These are phyloP conservation scores for Xestia rhomboidea DNA, from an alignment of 2,888 invertebrate species.

Conservation along the genomic window DNA sequence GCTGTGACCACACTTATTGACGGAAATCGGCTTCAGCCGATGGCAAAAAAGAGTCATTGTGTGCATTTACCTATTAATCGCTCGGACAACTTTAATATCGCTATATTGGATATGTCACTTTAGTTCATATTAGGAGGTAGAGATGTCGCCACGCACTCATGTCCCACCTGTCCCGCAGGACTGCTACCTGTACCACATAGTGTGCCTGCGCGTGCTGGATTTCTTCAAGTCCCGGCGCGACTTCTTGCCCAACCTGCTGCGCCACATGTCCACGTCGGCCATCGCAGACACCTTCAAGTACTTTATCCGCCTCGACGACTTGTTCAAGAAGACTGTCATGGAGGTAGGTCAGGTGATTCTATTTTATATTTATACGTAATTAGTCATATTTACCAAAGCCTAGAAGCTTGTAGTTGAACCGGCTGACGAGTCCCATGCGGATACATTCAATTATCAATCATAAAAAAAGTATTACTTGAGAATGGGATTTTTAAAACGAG, in stretches of 20 bases:
- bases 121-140: background rate
- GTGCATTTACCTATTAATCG: background rate
- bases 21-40: background rate
- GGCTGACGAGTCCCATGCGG: background rate
- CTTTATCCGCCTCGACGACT: slow-evolving; percentile 93
- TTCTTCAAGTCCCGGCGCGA: slow-evolving; percentile 96
- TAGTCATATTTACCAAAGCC: background rate
- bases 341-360: slow-evolving; percentile 75
- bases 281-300: slow-evolving; percentile 98
- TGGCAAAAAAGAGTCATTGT: background rate
- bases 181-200: slow-evolving; percentile 97
- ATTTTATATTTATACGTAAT: slow-evolving; percentile 10
- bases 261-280: slow-evolving; percentile 98
- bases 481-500: background rate
- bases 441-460: background rate
- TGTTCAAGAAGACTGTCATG: slow-evolving; percentile 85
- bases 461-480: background rate
- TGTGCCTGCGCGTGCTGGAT: slow-evolving; percentile 97
- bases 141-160: background rate
- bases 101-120: background rate
- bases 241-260: slow-evolving; percentile 96
- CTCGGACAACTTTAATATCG: background rate
- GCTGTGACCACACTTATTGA: background rate
- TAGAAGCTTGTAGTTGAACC: background rate
- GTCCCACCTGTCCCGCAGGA: slow-evolving; percentile 90